Evolutionary conservation across 2,113 vertebrate species (phyloP).

Genomic region (Strigops habroptila): DNA sequence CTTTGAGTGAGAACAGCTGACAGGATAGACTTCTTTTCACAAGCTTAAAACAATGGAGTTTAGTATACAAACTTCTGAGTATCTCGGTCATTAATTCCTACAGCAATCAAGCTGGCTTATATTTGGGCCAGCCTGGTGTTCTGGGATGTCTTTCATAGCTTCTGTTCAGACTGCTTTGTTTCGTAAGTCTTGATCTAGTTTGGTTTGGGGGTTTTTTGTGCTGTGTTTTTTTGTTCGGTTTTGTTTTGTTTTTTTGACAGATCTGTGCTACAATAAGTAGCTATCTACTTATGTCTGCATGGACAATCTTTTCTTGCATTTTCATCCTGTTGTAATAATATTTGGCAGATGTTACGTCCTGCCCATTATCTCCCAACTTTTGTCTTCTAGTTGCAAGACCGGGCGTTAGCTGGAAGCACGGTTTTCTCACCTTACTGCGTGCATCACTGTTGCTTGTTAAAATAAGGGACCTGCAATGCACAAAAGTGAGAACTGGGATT

Average conservation of each 20-base stretch:
- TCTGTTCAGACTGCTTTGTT: neutral
- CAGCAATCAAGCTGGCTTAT: neutral
- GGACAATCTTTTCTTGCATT: neutral
- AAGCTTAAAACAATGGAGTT: neutral
- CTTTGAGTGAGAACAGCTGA: neutral
- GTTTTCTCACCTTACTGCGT: neutral
- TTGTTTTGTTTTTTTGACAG: neutral
- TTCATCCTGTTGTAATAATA: neutral
- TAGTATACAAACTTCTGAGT: neutral
- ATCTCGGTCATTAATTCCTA: neutral
- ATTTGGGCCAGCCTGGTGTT: neutral
- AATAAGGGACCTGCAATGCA: neutral
- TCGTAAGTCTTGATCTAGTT: neutral
- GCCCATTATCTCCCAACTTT: neutral
- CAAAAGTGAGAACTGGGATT: neutral
- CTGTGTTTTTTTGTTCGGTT: neutral
- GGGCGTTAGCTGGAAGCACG: neutral
- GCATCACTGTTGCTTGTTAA: neutral
- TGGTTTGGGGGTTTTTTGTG: neutral
- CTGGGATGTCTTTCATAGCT: neutral
- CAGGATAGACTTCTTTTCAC: neutral
- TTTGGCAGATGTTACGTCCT: neutral
- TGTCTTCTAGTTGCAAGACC: neutral
- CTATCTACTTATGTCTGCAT: neutral
- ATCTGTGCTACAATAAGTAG: neutral